Conservation (phyloP, 2,113 vertebrate genomes). For the Coptodon bakossiorum region DNA sequence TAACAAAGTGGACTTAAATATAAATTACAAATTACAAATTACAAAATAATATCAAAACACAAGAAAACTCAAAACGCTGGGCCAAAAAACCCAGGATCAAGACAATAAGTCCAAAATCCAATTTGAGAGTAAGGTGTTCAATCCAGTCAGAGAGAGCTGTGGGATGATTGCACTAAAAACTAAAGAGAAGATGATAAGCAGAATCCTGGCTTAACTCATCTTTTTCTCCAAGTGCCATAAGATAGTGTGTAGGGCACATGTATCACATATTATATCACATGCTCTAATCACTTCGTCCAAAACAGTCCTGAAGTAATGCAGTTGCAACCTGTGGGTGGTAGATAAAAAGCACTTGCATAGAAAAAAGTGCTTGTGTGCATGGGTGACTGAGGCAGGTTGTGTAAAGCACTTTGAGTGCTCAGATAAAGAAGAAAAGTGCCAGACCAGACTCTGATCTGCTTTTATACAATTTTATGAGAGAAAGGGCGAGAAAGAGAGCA, state of each 20-base stretch:
- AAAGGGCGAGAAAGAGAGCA: not conserved
- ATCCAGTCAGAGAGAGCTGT: not conserved
- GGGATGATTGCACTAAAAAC: not conserved
- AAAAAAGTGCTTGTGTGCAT: not conserved
- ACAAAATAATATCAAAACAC: not conserved
- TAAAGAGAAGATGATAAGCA: not conserved
- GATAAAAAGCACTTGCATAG: not conserved
- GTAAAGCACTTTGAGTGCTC: not conserved
- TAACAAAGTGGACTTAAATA: not conserved
- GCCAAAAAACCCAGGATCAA: not conserved
- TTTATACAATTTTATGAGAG: not conserved
- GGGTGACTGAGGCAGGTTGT: not conserved
- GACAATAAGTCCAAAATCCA: not conserved
- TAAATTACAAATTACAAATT: not conserved
- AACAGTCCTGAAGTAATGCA: not conserved
- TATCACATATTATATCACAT: not conserved
- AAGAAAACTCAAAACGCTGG: not conserved
- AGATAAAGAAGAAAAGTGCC: not conserved
- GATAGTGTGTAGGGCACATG: not conserved
- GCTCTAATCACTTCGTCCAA: not conserved
- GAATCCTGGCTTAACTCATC: not conserved
- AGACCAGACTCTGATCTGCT: not conserved
- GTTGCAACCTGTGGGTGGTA: not conserved
- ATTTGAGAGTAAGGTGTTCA: not conserved
- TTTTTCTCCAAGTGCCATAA: not conserved